phyloP scores from a whole-genome alignment of 2,797 vertebrate species.

The Oryzias sinensis region DNA sequence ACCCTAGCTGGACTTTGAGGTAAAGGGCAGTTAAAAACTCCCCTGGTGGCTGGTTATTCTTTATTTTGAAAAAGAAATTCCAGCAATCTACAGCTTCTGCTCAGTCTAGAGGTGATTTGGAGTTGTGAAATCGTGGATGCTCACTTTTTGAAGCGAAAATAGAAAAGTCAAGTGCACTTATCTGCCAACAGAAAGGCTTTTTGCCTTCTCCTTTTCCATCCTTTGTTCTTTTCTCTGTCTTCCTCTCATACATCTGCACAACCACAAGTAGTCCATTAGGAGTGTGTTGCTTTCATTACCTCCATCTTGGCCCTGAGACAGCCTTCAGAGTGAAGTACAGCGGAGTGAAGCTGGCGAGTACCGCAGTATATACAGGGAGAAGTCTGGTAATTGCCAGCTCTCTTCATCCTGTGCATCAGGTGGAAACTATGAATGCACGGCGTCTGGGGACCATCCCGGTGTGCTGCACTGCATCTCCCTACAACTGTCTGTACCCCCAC shows the following conservation, averaged over 20 bases:
- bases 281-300: constrained; percentile 74
- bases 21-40: constrained; percentile 55
- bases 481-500: constrained; percentile 60
- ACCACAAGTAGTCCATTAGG: constrained; percentile 69
- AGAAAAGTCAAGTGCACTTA: constrained; percentile 15
- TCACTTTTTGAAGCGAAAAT: constrained; percentile 30
- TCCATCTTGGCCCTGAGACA: constrained; percentile 68
- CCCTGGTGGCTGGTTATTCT: constrained; percentile 47
- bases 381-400: constrained; percentile 70
- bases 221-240: constrained; percentile 41
- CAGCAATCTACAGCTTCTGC: constrained; percentile 24
- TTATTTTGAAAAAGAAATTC: constrained; percentile 28
- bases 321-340: constrained; percentile 63
- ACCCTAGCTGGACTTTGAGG: constrained; percentile 22
- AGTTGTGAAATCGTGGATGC: constrained; percentile 31
- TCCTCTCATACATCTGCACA: constrained; percentile 34
- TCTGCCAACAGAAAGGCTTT: constrained; percentile 38
- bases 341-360: constrained; percentile 52
- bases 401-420: constrained; percentile 65
- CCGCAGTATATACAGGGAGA: constrained; percentile 58
- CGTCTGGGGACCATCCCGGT: constrained; percentile 67
- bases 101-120: constrained; percentile 40
- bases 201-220: constrained; percentile 32
- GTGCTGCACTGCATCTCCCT: constrained; percentile 46
- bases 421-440: constrained; percentile 70